Evolutionary conservation across 2,113 vertebrate genomes (phyloP).

Genomic region (Recurvirostra avosetta): DNA sequence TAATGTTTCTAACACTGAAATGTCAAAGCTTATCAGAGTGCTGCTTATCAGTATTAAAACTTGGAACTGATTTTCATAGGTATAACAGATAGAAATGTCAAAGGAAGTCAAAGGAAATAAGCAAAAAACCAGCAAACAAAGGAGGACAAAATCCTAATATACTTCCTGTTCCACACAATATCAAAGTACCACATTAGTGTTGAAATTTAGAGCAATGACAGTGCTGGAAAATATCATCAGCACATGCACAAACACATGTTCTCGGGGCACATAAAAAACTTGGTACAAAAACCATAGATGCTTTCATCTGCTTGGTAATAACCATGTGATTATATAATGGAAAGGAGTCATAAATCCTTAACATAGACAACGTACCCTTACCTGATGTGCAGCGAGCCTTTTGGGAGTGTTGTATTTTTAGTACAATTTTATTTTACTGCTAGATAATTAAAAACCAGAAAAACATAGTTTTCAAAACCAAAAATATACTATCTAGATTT

Average conservation of each 20-base stretch:
- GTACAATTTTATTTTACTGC: background rate
- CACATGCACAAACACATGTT: background rate
- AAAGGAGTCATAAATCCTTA: background rate
- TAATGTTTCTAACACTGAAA: background rate
- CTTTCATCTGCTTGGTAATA: background rate
- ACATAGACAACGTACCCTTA: fast-evolving
- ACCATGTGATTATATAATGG: background rate
- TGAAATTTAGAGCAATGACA: background rate
- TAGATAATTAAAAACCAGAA: background rate
- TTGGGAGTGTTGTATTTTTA: background rate
- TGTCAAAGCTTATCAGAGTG: background rate
- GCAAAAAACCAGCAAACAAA: background rate
- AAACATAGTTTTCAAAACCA: background rate
- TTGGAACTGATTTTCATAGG: background rate
- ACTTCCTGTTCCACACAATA: background rate
- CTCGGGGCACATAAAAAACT: background rate
- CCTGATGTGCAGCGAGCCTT: fast-evolving
- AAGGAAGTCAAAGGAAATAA: background rate
- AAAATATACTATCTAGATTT: background rate
- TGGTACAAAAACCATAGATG: background rate
- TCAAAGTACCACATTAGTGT: background rate
- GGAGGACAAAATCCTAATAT: background rate
- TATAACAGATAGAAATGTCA: background rate
- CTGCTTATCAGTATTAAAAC: background rate
- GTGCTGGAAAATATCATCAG: background rate